Evolutionary conservation across 1,140 invertebrate species (phyloP), one percentile per base, ranked within the genome.

Genomic region (Holcopasites calliopsidis): DNA sequence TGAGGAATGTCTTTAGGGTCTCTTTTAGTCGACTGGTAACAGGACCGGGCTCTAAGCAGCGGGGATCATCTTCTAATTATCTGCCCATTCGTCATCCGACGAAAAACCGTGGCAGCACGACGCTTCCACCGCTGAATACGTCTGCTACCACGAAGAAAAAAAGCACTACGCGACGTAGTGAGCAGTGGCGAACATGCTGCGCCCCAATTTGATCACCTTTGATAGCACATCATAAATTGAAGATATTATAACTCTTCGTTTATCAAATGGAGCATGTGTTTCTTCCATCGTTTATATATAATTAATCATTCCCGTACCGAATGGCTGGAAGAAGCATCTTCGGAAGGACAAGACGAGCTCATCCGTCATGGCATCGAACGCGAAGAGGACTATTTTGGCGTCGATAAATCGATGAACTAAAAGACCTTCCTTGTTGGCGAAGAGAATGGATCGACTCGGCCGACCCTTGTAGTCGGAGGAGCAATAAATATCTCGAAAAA

Each of bases 401-500:
- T 72, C 55, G 58, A 82, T 80, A 54, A 70, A 78, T 68, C 54
- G 69, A 66, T 57, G 73, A 38, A 33, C 13, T 16, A 65, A 57
- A 11, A 64, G 26, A 21, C 7, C 40, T 58, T 55, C 33, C 49
- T 70, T 47, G 66, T 52, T 50, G 42, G 8, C 28, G 26, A 47
- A 28, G 28, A 62, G 55, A 64, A 77, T 31, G 42, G 35, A 61
- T 72, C 50, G 42, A 42, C 49, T 55, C 16, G 66, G 44, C 33
- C 76, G 70, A 38, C 61, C 50, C 31, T 50, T n/a, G 54, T 38
- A 21, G 47, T 38, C 65, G 42, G 50, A 55, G 8, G 4, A 26
- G 80, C 77, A 83, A 89, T 89, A 89, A 89, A 88, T 88, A 88
- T 87, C 66, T 50, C 72, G 74, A 83, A 87, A 86, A n/a, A n/a